A percentile compares a stretch with the other conserved stretches of the same genome.
phyloP scores from a whole-genome alignment of 2,797 vertebrate genomes.

The Syngnathus acus region DNA sequence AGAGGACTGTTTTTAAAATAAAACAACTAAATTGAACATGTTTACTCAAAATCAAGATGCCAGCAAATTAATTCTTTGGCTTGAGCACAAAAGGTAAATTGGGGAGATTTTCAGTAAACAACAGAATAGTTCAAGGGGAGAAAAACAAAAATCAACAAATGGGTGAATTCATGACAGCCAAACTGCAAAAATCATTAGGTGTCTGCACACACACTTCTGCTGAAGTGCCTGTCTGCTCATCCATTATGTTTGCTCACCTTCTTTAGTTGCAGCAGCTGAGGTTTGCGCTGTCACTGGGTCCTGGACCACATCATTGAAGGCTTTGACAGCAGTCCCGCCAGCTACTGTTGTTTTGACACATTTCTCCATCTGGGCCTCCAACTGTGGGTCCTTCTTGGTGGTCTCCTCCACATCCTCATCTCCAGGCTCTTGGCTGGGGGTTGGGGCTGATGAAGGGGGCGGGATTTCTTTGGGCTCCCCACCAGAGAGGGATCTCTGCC shows the following conservation, averaged over 20 bases:
- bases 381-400: slow-evolving; percentile 11
- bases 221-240: background rate
- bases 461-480: slow-evolving; percentile 50
- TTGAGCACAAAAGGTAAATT: background rate
- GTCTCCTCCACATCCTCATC: slow-evolving; percentile 34
- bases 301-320: background rate
- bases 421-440: slow-evolving; percentile 11
- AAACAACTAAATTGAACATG: background rate
- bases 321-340: slow-evolving; percentile 10
- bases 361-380: background rate
- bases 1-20: background rate
- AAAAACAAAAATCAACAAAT: background rate
- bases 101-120: background rate
- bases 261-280: slow-evolving; percentile 16
- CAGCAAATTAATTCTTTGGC: background rate
- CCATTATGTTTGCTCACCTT: slow-evolving; percentile 20
- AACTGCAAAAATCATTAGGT: background rate
- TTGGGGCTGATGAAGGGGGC: slow-evolving; percentile 9
- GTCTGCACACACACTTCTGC: background rate
- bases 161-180: background rate
- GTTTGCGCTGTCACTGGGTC: slow-evolving; percentile 14
- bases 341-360: slow-evolving; percentile 24
- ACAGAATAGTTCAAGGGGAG: background rate
- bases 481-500: slow-evolving; percentile 63
- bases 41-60: background rate